Evolutionary conservation across 2,113 vertebrate genomes (phyloP).

Genomic region (Dendrocopos noguchii): DNA sequence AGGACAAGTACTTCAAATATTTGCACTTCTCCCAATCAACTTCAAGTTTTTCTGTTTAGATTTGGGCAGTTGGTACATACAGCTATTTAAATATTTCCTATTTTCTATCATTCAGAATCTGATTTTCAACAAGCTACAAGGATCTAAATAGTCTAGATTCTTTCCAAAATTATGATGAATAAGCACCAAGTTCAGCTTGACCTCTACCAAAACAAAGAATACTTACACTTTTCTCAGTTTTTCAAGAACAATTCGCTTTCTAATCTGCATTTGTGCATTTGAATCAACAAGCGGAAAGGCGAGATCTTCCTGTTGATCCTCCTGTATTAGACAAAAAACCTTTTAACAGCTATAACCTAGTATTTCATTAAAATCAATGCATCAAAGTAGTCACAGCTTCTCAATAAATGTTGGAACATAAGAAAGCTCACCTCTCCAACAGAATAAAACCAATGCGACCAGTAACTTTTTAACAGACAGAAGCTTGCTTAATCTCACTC

Average conservation of each 20-base stretch:
- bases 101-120: neutral
- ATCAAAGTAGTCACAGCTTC: neutral
- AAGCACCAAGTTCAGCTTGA: neutral
- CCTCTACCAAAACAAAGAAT: neutral
- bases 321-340: conserved; percentile 58
- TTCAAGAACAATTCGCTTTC: conserved; percentile 90
- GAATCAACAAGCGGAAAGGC: conserved; percentile 90
- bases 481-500: neutral
- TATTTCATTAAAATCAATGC: neutral
- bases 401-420: neutral
- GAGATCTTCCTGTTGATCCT: conserved; percentile 60
- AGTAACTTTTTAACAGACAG: neutral
- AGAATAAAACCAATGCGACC: rapidly evolving
- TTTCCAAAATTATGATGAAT: neutral
- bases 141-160: neutral
- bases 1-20: neutral
- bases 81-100: neutral
- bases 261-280: conserved; percentile 88
- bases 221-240: conserved; percentile 89
- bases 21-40: neutral
- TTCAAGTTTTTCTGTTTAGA: neutral
- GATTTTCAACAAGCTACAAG: neutral
- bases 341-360: neutral
- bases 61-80: neutral
- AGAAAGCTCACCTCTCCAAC: neutral